Percentiles rank a stretch among this genome's conserved stretches.
Conservation (phyloP, 2,113 vertebrate genomes). For the Excalfactoria chinensis region DNA sequence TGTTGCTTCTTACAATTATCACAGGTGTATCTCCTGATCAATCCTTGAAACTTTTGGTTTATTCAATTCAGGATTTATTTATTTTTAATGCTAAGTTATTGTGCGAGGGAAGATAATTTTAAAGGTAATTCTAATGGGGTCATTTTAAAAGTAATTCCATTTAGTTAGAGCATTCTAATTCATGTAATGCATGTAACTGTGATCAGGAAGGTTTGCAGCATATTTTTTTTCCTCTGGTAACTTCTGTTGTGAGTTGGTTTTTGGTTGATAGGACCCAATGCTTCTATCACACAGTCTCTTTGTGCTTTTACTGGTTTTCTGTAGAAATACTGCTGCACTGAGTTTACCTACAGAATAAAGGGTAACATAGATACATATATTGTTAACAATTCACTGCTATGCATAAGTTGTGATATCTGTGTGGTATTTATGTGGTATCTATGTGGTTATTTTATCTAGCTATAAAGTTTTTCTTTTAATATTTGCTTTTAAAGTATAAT, state of each 20-base stretch:
- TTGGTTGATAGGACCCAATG: background rate
- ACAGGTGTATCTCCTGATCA: background rate
- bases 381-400: background rate
- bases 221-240: background rate
- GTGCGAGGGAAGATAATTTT: background rate
- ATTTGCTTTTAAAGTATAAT: constrained; percentile 2
- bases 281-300: background rate
- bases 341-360: background rate
- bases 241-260: background rate
- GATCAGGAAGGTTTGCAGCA: background rate
- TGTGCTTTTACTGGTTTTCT: background rate
- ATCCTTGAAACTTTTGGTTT: background rate
- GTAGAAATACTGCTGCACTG: background rate
- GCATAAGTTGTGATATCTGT: background rate
- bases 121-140: background rate
- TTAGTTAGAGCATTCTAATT: background rate
- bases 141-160: background rate
- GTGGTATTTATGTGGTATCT: background rate
- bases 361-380: background rate
- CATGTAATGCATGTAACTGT: background rate
- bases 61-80: background rate
- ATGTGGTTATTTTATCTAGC: background rate
- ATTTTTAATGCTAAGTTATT: background rate
- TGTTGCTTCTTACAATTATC: background rate
- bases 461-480: background rate